A percentile compares a stretch with the other conserved stretches of the same genome.
These are phyloP conservation scores for Dasypus novemcinctus DNA, from an alignment of 2,113 vertebrate species.

Conservation along the genomic window DNA sequence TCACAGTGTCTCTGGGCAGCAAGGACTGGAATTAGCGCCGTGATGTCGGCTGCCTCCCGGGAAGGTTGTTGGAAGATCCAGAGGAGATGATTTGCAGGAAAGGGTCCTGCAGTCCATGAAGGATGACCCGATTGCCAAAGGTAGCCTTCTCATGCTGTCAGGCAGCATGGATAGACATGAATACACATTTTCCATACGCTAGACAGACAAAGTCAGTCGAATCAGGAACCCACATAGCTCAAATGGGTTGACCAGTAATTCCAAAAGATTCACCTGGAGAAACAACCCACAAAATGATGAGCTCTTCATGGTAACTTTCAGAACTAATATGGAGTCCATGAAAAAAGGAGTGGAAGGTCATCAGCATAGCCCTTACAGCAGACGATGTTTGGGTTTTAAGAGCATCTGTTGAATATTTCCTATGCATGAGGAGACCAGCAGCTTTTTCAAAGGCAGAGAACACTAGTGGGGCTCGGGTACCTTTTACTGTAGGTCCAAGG, in stretches of 20 bases:
- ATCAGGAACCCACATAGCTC: background rate
- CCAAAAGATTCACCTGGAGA: background rate
- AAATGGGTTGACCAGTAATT: background rate
- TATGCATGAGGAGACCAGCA: background rate
- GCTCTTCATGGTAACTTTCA: background rate
- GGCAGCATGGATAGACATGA: background rate
- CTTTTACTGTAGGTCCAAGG: background rate
- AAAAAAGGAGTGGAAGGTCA: background rate
- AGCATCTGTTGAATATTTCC: too few species aligned
- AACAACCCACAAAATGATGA: background rate
- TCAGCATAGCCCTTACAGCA: background rate
- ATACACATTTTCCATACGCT: background rate
- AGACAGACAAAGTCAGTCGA: background rate
- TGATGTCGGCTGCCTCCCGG: background rate
- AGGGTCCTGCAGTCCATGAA: background rate
- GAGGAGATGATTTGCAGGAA: background rate
- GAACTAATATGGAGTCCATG: background rate
- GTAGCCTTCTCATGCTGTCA: background rate
- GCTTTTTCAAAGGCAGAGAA: background rate
- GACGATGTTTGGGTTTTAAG: background rate
- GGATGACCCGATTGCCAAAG: background rate
- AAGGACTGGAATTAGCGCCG: background rate
- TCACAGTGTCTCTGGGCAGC: background rate
- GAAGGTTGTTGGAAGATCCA: background rate
- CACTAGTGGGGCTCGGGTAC: rapidly evolving